A percentile compares a stretch with the other conserved stretches of the same genome.
These are phyloP conservation scores for Cosmopolites sordidus DNA, from an alignment of 2,888 invertebrate species.

Conservation along the genomic window DNA sequence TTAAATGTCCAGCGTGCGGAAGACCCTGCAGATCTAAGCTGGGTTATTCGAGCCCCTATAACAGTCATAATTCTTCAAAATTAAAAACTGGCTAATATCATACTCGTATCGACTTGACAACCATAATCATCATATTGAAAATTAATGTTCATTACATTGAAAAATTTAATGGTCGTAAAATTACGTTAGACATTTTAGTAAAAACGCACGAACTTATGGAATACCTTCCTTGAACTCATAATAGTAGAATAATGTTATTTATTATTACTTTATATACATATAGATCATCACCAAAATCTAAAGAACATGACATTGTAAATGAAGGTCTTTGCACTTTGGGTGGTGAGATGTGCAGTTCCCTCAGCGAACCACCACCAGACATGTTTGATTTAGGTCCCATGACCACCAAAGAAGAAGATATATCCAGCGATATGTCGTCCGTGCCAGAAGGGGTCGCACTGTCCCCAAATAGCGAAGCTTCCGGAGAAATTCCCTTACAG, in stretches of 20 bases:
- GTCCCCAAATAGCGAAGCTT: constrained; percentile 40
- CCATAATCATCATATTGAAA: neutral
- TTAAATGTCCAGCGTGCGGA: too few species aligned
- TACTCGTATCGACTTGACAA: too few species aligned
- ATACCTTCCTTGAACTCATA: too few species aligned
- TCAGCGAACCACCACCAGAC: constrained; percentile 48
- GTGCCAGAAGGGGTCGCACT: constrained; percentile 32
- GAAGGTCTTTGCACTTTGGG: constrained; percentile 43
- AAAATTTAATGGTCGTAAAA: too few species aligned
- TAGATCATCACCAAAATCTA: constrained; percentile 11
- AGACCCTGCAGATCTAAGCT: too few species aligned
- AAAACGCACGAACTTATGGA: too few species aligned
- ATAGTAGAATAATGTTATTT: neutral
- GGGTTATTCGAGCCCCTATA: too few species aligned
- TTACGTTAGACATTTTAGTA: too few species aligned
- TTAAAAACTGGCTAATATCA: too few species aligned
- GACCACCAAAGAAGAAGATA: constrained; percentile 23
- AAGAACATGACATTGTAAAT: constrained; percentile 25
- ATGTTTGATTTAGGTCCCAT: constrained; percentile 43
- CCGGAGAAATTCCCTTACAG: constrained; percentile 46
- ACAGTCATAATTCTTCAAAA: too few species aligned
- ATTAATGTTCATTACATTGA: neutral
- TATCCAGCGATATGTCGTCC: constrained; percentile 24
- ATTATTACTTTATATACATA: neutral
- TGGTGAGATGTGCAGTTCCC: constrained; percentile 46